These are phyloP conservation scores for Drosophila robusta DNA, from an alignment of 2,888 invertebrate species.

Conservation along the genomic window DNA sequence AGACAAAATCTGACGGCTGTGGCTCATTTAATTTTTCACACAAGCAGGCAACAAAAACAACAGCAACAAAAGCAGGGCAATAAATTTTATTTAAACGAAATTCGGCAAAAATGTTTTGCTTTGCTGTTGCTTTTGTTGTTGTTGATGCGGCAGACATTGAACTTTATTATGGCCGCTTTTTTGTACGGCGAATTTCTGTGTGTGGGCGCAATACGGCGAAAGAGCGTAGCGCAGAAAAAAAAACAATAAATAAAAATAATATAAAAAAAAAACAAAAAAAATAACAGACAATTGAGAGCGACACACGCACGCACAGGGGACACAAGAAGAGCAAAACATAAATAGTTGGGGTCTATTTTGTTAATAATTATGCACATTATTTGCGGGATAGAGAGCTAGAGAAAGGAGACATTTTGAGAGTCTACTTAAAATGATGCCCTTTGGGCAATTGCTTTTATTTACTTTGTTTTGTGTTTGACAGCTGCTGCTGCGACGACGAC, in stretches of 20 bases:
- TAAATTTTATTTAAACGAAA: conserved; percentile 58
- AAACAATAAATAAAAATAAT: background rate
- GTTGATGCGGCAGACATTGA: conserved; percentile 64
- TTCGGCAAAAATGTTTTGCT: conserved; percentile 47
- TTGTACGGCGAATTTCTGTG: conserved; percentile 30
- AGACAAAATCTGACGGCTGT: conserved; percentile 31
- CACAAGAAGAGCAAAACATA: conserved; percentile 2
- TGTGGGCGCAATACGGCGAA: conserved; percentile 46
- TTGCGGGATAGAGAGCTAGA: conserved; percentile 6
- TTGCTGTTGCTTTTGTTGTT: conserved; percentile 31
- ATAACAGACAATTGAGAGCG: conserved; percentile 26
- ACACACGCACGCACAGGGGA: conserved; percentile 21
- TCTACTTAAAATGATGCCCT: conserved; percentile 27
- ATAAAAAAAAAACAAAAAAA: conserved; percentile 4
- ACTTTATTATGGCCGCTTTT: conserved; percentile 61
- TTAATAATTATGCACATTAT: conserved; percentile 47
- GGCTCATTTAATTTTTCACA: conserved; percentile 60
- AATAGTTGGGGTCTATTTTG: conserved; percentile 27
- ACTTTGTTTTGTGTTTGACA: conserved; percentile 63
- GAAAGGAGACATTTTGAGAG: conserved; percentile 1
- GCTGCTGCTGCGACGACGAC: conserved; percentile 46
- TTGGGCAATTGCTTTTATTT: conserved; percentile 60
- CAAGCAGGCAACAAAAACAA: conserved; percentile 26
- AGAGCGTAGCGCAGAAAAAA: conserved; percentile 35
- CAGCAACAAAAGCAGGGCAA: conserved; percentile 31